Evolutionary conservation across 2,888 invertebrate species (phyloP).

Genomic region (Oasisia sp.): DNA sequence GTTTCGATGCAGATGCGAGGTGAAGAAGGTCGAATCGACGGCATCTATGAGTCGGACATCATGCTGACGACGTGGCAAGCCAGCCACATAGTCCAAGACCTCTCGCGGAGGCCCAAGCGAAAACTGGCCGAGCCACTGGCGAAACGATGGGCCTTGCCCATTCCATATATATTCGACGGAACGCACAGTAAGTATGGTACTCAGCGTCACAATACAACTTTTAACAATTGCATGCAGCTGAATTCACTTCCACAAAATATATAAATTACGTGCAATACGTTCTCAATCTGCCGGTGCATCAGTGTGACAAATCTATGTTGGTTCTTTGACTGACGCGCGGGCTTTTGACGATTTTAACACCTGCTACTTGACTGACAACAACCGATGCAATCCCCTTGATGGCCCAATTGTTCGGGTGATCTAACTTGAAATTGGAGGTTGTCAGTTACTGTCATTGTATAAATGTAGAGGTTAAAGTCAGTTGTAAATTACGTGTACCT

Average conservation of each 20-base stretch:
- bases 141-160: conserved; percentile 55
- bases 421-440: not conserved
- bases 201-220: not conserved
- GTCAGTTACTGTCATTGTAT: not conserved
- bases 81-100: conserved; percentile 34
- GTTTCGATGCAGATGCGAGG: conserved; percentile 26
- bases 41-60: conserved; percentile 42
- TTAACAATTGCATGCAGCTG: too few species aligned
- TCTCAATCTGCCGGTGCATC: not conserved
- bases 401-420: not conserved
- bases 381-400: not conserved
- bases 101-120: conserved; percentile 40
- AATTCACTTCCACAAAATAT: not conserved
- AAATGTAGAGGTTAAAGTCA: not conserved
- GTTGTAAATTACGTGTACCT: not conserved
- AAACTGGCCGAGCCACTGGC: conserved; percentile 49
- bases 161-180: conserved; percentile 54
- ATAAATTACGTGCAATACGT: not conserved
- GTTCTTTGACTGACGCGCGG: not conserved
- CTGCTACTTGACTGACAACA: not conserved
- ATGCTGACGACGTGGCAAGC: conserved; percentile 40
- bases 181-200: conserved; percentile 44
- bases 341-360: not conserved
- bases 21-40: conserved; percentile 24
- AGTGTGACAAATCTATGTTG: not conserved